A percentile compares a stretch with the other conserved stretches of the same genome.
phyloP scores from a whole-genome alignment of 2,888 invertebrate genomes.

The Timema podura region DNA sequence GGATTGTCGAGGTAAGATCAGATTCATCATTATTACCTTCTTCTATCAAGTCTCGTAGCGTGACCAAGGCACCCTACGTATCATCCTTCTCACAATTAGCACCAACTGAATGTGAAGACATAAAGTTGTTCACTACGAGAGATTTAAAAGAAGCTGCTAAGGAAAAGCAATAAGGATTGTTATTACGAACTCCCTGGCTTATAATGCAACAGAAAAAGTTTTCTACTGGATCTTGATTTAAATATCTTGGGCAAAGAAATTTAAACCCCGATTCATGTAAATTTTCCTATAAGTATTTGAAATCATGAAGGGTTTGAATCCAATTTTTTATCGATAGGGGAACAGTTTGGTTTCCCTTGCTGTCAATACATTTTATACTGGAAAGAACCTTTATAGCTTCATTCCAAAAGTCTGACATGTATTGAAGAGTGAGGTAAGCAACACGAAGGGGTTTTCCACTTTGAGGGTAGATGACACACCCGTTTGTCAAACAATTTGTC shows the following conservation, averaged over 20 bases:
- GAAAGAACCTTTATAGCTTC: constrained; percentile 7
- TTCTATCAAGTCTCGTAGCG: neutral
- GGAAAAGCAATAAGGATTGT: constrained; percentile 2
- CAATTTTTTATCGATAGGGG: neutral
- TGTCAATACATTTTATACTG: constrained; percentile 16
- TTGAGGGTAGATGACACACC: neutral
- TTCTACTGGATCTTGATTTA: constrained; percentile 1
- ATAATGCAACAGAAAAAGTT: neutral
- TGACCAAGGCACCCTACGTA: neutral
- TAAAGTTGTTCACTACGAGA: constrained; percentile 9
- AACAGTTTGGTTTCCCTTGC: neutral
- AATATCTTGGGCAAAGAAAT: neutral
- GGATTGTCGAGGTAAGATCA: too few relatives aligned
- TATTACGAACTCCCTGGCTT: constrained; percentile 2
- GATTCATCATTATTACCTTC: neutral
- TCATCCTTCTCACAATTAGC: constrained; percentile 1
- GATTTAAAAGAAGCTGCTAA: neutral
- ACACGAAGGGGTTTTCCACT: constrained; percentile 12
- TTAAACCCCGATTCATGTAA: neutral
- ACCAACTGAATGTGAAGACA: neutral
- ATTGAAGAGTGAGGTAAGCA: neutral
- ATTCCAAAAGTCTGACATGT: constrained; percentile 17
- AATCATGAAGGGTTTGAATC: neutral
- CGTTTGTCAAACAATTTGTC: neutral
- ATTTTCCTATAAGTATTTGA: constrained; percentile 1